Percentiles rank a stretch among this genome's conserved stretches.
phyloP scores from a whole-genome alignment of 2,888 invertebrate genomes.

The Rosalia funebris region DNA sequence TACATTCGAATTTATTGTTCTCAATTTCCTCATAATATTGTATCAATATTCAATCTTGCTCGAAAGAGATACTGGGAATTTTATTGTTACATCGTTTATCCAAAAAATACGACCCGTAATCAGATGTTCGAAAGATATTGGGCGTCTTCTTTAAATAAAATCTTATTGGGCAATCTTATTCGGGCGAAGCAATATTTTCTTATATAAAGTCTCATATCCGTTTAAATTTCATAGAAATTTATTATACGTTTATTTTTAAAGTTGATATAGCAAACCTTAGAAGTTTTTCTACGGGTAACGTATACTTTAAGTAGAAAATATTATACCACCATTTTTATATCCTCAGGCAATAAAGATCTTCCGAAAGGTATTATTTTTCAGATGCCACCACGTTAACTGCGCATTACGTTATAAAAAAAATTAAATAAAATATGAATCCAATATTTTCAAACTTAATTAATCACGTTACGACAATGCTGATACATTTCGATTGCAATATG shows the following conservation, averaged over 20 bases:
- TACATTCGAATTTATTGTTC: conserved; percentile 24
- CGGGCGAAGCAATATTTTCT: conserved; percentile 30
- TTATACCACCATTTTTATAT: not conserved
- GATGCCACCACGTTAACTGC: no score
- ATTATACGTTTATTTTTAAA: conserved; percentile 31
- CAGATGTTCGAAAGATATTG: conserved; percentile 34
- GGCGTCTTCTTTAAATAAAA: conserved; percentile 42
- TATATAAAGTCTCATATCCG: conserved; percentile 32
- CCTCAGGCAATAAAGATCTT: no score
- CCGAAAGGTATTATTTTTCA: no score
- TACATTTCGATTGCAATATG: no score
- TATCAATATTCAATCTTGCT: conserved; percentile 23
- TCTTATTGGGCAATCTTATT: conserved; percentile 46
- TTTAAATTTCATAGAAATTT: conserved; percentile 28
- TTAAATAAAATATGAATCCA: no score
- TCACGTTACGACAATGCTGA: no score
- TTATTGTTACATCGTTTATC: conserved; percentile 30
- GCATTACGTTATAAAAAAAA: no score
- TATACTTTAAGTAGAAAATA: conserved; percentile 13
- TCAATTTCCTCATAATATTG: conserved; percentile 25
- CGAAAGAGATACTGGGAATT: conserved; percentile 21
- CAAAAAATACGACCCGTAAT: conserved; percentile 40
- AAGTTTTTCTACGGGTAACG: conserved; percentile 11
- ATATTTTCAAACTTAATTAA: no score
- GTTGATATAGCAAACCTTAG: conserved; percentile 24